Evolutionary conservation across 2,888 invertebrate species (phyloP), one percentile per base, ranked within the genome.

Genomic region (Chrysolina oricalcia): DNA sequence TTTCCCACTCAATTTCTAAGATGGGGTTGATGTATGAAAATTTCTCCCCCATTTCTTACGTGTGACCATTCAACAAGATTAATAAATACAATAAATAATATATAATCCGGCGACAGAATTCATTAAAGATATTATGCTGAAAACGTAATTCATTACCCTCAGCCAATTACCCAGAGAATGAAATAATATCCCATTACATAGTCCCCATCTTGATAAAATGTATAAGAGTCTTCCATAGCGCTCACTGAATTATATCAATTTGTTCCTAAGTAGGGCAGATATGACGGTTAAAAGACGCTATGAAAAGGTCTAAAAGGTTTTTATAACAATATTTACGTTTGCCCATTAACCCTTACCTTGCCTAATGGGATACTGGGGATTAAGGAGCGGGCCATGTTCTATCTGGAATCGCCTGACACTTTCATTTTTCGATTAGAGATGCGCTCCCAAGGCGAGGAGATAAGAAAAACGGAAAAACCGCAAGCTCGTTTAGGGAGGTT

Each of bases 381-480:
- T 75, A 75, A 69, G 70, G 75, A 69, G 40, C 64, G 70, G 50
- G 50, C 64, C 72, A 70, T 75, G 75, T 70, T 72, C 62, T 75
- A 70, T 72, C 72, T 69, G 69, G 69, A 53, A 75, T 70, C 69
- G 69, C 75, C 63, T 40, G 48, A 69, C 72, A 72, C 72, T 72
- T 70, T 69, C 69, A 62, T 78, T 80, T 77, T 76, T 73, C 76
- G 66, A 76, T 78, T 73, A 80, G 76, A 78, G 77, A 76, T 67
- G 70, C 64, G 64, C 75, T 73, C 70, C 77, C 75, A 69, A 72
- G 74, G 75, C 72, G 70, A 69, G 27, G 17, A 53, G 53, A 68
- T 68, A 40, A 68, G 68, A 40, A 68, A 43, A 41, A 53, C 35
- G 68, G 27, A 68, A 66, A 59, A 59, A 59, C 23, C 59, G 59